Evolutionary conservation across 2,888 invertebrate genomes (phyloP), one percentile per base, ranked within the genome.

Genomic region (Rhopalosiphum nymphaeae): DNA sequence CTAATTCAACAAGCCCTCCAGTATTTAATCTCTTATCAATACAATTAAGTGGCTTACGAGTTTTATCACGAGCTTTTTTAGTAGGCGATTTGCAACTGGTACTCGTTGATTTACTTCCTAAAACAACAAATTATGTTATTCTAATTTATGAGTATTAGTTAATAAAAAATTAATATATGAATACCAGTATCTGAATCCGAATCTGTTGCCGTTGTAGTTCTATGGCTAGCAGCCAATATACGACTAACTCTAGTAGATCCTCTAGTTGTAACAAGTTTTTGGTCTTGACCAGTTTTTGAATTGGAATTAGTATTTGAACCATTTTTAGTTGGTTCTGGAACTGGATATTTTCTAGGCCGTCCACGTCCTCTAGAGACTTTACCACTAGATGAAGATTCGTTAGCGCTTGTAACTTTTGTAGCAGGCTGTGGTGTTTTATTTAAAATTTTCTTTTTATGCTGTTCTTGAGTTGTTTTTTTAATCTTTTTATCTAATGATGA

Each of bases 41-140:
- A 46, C 95, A 94, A 90, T 95, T 95, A 87, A 94, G 86, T 88
- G 95, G 93, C 49, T 95, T 93, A 53, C 93, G 88, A 89, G 95
- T 94, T 95, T 95, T 92, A 95, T 96, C 94, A 95, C 96, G 61
- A 96, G 96, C 9, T 96, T 95, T 97, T 96, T 95, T 97, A 29
- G 94, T 95, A 10, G 94, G 94, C 13, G 94, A 94, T 92, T 94
- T 97, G 85, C 94, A 94, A 95, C 90, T 94, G 91, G 95, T 91
- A 96, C 95, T 25, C 96, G 94, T 97, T 93, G 97, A 95, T 95
- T 96, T 96, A 95, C 95, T 95, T 92, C 96, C 96, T 94, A 95
- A 95, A 95, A 93, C 84, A 36, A 85, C 1, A 85, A 44, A 94
- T 91, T 86, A 13, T 49, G 67, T 89, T 67, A 46, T 25, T 46